Evolutionary conservation across 2,888 invertebrate genomes (phyloP).

Genomic region (Listrodromus nycthemerus): DNA sequence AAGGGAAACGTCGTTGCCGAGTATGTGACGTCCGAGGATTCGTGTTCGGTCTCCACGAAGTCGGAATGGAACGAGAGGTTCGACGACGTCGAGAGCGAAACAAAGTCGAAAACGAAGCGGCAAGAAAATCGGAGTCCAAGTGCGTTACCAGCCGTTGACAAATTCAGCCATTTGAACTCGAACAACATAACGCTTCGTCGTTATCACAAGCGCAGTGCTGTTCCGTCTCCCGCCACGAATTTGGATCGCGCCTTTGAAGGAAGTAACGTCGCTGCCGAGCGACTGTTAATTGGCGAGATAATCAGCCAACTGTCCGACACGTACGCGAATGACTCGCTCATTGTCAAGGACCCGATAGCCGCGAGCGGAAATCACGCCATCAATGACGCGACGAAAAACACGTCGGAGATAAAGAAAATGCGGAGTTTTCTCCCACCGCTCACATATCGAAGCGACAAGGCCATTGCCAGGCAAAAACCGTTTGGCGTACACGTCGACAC

Average conservation of each 20-base stretch:
- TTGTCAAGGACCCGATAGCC: slow-evolving; percentile 21
- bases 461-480: slow-evolving; percentile 19
- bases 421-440: slow-evolving; percentile 48
- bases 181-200: slow-evolving; percentile 65
- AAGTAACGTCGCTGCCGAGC: slow-evolving; percentile 70
- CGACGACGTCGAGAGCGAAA: background rate
- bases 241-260: background rate
- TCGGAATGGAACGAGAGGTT: slow-evolving; percentile 10
- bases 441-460: slow-evolving; percentile 53
- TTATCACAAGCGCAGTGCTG: slow-evolving; percentile 11
- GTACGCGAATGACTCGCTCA: slow-evolving; percentile 66
- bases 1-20: slow-evolving; percentile 88
- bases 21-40: slow-evolving; percentile 82
- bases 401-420: slow-evolving; percentile 20
- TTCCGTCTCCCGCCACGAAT: slow-evolving; percentile 1
- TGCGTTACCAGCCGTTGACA: slow-evolving; percentile 23
- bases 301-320: slow-evolving; percentile 75
- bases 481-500: slow-evolving; percentile 60
- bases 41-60: slow-evolving; percentile 13
- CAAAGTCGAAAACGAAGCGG: background rate
- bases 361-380: slow-evolving; percentile 25
- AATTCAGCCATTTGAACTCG: slow-evolving; percentile 27
- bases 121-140: background rate
- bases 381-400: slow-evolving; percentile 17
- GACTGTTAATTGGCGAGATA: slow-evolving; percentile 74